Evolutionary conservation across 2,113 vertebrate species (phyloP).

Genomic region (Polypterus senegalus): DNA sequence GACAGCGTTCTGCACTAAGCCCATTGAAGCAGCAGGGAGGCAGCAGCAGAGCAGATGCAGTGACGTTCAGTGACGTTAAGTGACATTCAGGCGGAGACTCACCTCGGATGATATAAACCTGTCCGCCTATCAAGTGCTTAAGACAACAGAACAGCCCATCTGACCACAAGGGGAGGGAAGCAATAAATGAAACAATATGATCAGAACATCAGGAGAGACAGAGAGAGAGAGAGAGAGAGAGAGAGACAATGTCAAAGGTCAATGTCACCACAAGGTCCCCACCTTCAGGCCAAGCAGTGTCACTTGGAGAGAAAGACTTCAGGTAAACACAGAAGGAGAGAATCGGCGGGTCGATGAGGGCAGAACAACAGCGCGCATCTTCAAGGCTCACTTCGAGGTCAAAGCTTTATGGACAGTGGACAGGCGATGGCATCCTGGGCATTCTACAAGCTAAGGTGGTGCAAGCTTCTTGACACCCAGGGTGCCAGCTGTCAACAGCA

Average conservation of each 20-base stretch:
- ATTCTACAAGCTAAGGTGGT: no score
- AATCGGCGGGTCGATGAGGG: no score
- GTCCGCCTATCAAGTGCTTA: conserved; percentile 99
- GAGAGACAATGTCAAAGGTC: conserved; percentile 53
- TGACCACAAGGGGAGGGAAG: conserved; percentile 94
- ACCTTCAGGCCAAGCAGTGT: background rate
- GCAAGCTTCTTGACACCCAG: no score
- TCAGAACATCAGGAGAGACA: conserved; percentile 65
- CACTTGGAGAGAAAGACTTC: conserved; percentile 15
- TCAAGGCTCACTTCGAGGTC: background rate
- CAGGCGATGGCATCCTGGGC: no score
- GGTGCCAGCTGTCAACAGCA: no score
- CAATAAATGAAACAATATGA: conserved; percentile 85
- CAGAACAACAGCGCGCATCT: no score
- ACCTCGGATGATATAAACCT: conserved; percentile 99
- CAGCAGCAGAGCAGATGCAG: conserved; percentile 3
- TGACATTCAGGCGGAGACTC: conserved; percentile 48
- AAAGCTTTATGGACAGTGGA: background rate
- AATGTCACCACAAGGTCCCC: conserved; percentile 49
- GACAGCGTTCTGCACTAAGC: conserved; percentile 8
- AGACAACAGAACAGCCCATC: conserved; percentile 99
- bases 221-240: conserved; percentile 53
- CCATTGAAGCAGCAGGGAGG: background rate
- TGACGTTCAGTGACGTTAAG: background rate
- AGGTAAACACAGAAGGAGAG: conserved; percentile 42